Percentiles rank a stretch among this genome's conserved stretches.
phyloP scores from a whole-genome alignment of 2,888 invertebrate genomes.

The Seira ritae region DNA sequence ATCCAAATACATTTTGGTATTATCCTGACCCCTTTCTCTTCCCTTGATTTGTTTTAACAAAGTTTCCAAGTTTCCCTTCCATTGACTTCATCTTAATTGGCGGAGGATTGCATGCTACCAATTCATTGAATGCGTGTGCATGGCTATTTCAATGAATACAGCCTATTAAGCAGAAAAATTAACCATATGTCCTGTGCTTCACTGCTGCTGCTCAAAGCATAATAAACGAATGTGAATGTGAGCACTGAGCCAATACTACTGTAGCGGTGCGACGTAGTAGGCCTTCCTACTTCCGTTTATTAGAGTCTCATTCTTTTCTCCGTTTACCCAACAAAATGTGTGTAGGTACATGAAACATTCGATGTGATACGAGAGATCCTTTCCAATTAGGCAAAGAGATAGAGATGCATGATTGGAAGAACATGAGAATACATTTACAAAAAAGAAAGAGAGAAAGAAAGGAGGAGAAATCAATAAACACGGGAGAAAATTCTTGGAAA shows the following conservation, averaged over 20 bases:
- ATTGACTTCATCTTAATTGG: slow-evolving; percentile 57
- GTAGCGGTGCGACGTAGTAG: too few species aligned
- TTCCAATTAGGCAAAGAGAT: slow-evolving; percentile 51
- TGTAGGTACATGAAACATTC: slow-evolving; percentile 9
- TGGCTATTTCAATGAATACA: slow-evolving; percentile 12
- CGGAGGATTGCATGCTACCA: slow-evolving; percentile 48
- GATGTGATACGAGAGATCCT: slow-evolving; percentile 34
- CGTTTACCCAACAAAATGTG: too few species aligned
- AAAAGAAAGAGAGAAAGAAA: slow-evolving; percentile 8
- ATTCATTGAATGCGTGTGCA: slow-evolving; percentile 39
- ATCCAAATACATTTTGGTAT: too few species aligned
- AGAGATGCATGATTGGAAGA: slow-evolving; percentile 19
- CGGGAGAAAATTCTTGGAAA: slow-evolving; percentile 26
- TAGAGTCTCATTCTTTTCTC: slow-evolving; percentile 51
- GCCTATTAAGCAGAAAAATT: slow-evolving; percentile 26
- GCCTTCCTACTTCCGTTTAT: slow-evolving; percentile 55
- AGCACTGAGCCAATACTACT: too few species aligned
- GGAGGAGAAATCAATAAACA: slow-evolving; percentile 28
- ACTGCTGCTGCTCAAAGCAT: too few species aligned
- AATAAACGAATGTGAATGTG: too few species aligned
- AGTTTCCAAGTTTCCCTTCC: slow-evolving; percentile 45
- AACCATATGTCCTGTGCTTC: too few species aligned
- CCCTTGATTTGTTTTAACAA: too few species aligned
- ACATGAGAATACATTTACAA: not conserved
- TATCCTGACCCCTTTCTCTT: too few species aligned